Conservation (phyloP, 2,113 vertebrate genomes). For the Paramisgurnus dabryanus region DNA sequence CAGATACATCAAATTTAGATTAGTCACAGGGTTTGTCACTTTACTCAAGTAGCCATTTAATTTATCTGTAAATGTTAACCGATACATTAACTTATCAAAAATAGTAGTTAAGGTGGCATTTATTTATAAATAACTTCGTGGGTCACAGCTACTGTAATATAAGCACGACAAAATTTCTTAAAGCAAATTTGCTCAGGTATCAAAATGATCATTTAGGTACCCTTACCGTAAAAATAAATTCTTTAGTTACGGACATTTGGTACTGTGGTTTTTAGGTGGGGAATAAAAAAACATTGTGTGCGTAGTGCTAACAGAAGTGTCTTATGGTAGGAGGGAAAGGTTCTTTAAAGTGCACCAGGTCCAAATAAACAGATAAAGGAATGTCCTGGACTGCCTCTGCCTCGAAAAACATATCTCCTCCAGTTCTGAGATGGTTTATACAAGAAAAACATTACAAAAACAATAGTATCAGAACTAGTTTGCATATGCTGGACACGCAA, state of each 20-base stretch:
- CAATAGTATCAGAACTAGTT: slow-evolving; percentile 39
- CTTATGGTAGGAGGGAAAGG: background rate
- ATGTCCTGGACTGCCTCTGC: slow-evolving; percentile 46
- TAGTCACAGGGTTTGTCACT: background rate
- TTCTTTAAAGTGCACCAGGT: slow-evolving; percentile 40
- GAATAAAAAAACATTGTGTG: background rate
- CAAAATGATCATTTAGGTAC: no score
- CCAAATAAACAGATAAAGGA: slow-evolving; percentile 48
- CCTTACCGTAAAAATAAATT: no score
- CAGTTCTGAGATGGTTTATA: slow-evolving; percentile 55
- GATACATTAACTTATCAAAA: background rate
- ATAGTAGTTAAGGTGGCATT: background rate
- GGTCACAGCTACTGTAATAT: no score
- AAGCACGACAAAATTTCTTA: no score
- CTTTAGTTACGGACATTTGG: background rate
- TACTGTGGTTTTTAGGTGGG: background rate
- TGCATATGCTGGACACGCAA: slow-evolving; percentile 26
- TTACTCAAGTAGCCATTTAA: background rate
- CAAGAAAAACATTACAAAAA: slow-evolving; percentile 22
- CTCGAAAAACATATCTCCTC: slow-evolving; percentile 36
- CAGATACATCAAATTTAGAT: no score
- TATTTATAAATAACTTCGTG: background rate
- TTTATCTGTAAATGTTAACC: background rate
- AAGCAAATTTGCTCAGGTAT: no score
- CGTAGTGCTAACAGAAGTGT: slow-evolving; percentile 13